These are phyloP conservation scores for Sthenelais limicola DNA, from an alignment of 2,888 invertebrate species.

Conservation along the genomic window DNA sequence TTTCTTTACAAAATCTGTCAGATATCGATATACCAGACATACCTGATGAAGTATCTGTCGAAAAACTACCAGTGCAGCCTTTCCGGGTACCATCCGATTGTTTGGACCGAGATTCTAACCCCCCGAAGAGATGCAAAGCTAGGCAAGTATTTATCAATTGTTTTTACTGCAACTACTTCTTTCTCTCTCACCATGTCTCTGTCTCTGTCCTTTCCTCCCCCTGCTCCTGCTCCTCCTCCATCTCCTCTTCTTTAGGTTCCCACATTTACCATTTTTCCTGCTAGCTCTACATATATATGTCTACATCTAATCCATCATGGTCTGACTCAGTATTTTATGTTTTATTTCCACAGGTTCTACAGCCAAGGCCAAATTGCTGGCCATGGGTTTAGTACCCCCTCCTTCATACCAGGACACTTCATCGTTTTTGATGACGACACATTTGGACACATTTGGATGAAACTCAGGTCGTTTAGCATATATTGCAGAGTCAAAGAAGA, in stretches of 20 bases:
- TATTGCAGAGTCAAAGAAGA: slow-evolving; percentile 55
- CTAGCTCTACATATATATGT: too few species aligned
- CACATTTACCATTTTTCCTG: too few species aligned
- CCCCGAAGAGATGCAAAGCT: slow-evolving; percentile 56
- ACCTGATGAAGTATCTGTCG: slow-evolving; percentile 44
- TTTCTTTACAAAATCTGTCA: slow-evolving; percentile 51
- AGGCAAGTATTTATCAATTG: slow-evolving; percentile 46
- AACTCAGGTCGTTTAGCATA: slow-evolving; percentile 61
- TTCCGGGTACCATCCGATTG: slow-evolving; percentile 60
- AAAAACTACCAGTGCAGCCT: slow-evolving; percentile 57
- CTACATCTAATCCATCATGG: too few species aligned
- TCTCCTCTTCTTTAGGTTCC: too few species aligned
- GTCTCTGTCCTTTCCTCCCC: too few species aligned
- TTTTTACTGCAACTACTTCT: not conserved
- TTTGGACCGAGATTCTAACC: slow-evolving; percentile 45
- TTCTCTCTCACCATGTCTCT: too few species aligned
- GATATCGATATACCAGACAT: slow-evolving; percentile 53
- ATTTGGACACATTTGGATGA: slow-evolving; percentile 68
- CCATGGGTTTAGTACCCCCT: slow-evolving; percentile 60
- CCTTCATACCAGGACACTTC: slow-evolving; percentile 61
- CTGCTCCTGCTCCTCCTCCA: too few species aligned
- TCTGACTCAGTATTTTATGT: too few species aligned
- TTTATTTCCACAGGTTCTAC: slow-evolving; percentile 66
- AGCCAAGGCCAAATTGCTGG: slow-evolving; percentile 65
- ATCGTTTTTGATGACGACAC: slow-evolving; percentile 64